These are phyloP conservation scores for Manis crassicaudata DNA, from an alignment of 2,797 vertebrate species.

Conservation along the genomic window DNA sequence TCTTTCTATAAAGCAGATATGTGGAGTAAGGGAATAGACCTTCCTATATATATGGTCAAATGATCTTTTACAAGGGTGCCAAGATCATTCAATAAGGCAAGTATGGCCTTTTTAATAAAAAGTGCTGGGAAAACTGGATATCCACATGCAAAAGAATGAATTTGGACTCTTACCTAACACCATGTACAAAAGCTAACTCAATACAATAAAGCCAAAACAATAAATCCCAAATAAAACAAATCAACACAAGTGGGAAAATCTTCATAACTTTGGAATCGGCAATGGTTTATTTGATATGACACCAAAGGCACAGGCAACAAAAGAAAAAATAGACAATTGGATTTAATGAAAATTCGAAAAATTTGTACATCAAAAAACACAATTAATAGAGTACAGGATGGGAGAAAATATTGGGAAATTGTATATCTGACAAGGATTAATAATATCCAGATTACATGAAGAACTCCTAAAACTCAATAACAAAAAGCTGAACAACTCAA, in stretches of 20 bases:
- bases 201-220: neutral
- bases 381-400: neutral
- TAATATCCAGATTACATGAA: neutral
- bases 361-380: neutral
- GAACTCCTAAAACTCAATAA: neutral
- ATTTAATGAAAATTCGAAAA: neutral
- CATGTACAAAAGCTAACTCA: neutral
- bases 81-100: neutral
- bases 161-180: neutral
- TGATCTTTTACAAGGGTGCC: neutral
- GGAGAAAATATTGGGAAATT: neutral
- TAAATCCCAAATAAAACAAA: neutral
- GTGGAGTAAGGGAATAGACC: neutral
- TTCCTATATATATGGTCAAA: neutral
- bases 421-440: neutral
- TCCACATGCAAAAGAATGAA: neutral
- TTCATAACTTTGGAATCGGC: neutral
- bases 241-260: neutral
- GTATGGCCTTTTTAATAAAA: neutral
- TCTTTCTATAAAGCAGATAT: neutral
- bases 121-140: neutral
- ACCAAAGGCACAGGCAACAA: neutral
- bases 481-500: neutral
- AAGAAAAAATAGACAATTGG: neutral
- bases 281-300: neutral